Conservation (phyloP, 92 coral and sea anemone genomes). For the Epizoanthus rinbou region DNA sequence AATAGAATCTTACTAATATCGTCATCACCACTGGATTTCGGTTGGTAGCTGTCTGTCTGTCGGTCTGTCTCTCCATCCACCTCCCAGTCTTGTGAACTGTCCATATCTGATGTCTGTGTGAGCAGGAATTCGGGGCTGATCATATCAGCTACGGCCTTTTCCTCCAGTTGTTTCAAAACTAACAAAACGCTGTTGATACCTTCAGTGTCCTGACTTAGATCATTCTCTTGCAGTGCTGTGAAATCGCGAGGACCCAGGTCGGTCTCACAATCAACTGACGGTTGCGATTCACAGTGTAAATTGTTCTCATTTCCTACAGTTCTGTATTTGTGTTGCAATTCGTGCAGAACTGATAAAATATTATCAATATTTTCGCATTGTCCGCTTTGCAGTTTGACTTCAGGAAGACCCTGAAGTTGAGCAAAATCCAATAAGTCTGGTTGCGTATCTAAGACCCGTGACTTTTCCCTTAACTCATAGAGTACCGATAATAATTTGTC, state of each 20-base stretch:
- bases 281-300: not conserved
- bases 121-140: not conserved
- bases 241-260: not conserved
- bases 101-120: not conserved
- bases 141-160: slow-evolving; percentile 15
- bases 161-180: slow-evolving; percentile 18
- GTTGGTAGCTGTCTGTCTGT: slow-evolving; percentile 3
- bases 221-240: not conserved
- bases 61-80: not conserved
- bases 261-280: not conserved
- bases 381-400: not conserved
- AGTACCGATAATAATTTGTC: slow-evolving; percentile 20
- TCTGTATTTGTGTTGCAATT: not conserved
- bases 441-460: not conserved
- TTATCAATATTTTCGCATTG: slow-evolving; percentile 16
- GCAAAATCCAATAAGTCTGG: not conserved
- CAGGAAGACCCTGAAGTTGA: not conserved
- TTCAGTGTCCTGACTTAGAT: not conserved
- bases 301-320: not conserved
- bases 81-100: not conserved
- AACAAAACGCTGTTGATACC: slow-evolving; percentile 16
- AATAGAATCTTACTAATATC: slow-evolving; percentile 23
- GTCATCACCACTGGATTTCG: slow-evolving; percentile 14
- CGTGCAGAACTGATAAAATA: slow-evolving; percentile 31
- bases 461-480: not conserved